Conservation (phyloP, 23 tunicate species). For the Ascidia mentula region DNA sequence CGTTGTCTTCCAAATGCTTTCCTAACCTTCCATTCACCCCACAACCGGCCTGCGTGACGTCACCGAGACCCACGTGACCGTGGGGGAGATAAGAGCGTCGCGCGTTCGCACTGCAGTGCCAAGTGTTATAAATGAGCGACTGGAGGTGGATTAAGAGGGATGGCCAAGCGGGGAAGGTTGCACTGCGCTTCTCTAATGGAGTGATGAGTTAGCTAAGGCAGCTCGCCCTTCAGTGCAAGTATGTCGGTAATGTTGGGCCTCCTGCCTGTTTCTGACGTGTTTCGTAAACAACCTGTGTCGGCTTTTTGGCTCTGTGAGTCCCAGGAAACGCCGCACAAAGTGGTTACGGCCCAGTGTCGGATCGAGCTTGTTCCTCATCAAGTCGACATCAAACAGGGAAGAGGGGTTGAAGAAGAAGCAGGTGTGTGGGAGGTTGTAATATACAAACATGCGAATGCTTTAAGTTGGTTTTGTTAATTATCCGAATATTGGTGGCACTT, state of each 20-base stretch:
- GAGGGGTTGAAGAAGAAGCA: too few species aligned
- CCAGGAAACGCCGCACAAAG: background rate
- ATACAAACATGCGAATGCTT: too few species aligned
- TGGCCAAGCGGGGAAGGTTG: background rate
- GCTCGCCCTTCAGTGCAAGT: background rate
- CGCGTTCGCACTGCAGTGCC: conserved; percentile 10
- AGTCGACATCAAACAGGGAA: too few species aligned
- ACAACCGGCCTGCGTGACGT: background rate
- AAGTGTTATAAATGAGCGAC: conserved; percentile 4
- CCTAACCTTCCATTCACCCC: conserved; percentile 1
- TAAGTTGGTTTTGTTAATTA: too few species aligned
- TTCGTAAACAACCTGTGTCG: background rate
- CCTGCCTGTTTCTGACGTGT: background rate
- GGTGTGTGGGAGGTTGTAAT: too few species aligned
- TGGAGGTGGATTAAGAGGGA: background rate
- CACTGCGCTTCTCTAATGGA: background rate
- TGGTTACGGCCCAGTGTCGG: too few species aligned
- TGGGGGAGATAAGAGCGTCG: background rate
- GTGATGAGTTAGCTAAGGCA: background rate
- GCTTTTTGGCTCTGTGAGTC: background rate
- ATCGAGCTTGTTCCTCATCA: too few species aligned
- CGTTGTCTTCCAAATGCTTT: too few species aligned
- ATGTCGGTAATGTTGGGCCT: background rate
- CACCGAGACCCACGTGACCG: background rate
- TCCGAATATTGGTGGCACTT: too few species aligned